phyloP scores from a whole-genome alignment of 64 coral and sea anemone species.

The Montipora capricornis region DNA sequence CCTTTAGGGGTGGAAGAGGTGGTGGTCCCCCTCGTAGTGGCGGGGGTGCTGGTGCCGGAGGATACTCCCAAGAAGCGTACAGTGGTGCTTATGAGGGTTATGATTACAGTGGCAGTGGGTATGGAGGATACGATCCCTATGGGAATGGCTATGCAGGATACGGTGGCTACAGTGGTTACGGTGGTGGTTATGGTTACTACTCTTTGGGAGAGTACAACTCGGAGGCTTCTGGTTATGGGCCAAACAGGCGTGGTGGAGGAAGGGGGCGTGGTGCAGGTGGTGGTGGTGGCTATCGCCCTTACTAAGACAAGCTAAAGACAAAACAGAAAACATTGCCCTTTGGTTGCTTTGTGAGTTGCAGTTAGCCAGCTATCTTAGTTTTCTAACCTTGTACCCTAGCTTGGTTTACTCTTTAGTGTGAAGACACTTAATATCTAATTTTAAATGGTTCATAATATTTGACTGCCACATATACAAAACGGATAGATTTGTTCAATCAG shows the following conservation, averaged over 20 bases:
- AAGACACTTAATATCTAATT: no score
- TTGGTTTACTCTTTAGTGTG: background rate
- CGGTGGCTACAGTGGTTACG: background rate
- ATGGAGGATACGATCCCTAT: background rate
- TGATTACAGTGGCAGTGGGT: slow-evolving; percentile 17
- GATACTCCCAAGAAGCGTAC: background rate
- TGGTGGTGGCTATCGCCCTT: slow-evolving; percentile 73
- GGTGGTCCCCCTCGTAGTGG: slow-evolving; percentile 17
- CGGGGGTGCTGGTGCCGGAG: background rate
- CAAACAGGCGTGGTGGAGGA: slow-evolving; percentile 77
- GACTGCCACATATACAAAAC: no score
- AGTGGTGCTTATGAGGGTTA: slow-evolving; percentile 4
- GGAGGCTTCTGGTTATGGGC: slow-evolving; percentile 81
- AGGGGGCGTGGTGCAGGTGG: slow-evolving; percentile 57
- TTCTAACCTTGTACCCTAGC: background rate
- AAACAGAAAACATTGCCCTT: background rate
- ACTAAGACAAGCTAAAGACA: slow-evolving; percentile 12
- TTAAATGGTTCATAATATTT: no score
- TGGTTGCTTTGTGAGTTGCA: background rate
- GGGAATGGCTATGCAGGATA: slow-evolving; percentile 3
- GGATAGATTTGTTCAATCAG: no score
- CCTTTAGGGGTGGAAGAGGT: slow-evolving; percentile 8
- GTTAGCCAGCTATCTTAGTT: background rate
- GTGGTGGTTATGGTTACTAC: slow-evolving; percentile 52
- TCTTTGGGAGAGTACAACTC: slow-evolving; percentile 67